phyloP scores from a whole-genome alignment of 2,888 invertebrate species.

The Bugulina stolonifera region DNA sequence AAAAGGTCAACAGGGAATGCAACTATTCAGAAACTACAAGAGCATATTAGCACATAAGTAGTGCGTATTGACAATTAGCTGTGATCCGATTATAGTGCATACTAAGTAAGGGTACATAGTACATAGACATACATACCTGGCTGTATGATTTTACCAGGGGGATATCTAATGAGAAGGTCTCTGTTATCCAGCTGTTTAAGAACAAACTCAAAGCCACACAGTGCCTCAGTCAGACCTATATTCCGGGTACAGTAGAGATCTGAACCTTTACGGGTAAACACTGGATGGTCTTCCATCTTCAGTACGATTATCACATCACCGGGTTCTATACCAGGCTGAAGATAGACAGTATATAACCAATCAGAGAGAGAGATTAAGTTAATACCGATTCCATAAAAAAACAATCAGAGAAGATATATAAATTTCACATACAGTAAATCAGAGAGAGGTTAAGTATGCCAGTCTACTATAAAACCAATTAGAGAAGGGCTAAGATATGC shows the following conservation, averaged over 20 bases:
- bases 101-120: not conserved
- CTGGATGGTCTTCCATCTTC: slow-evolving; percentile 71
- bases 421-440: too few relatives aligned
- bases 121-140: slow-evolving; percentile 60
- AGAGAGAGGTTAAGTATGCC: too few relatives aligned
- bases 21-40: too few relatives aligned
- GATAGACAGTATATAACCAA: slow-evolving; percentile 28
- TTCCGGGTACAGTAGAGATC: slow-evolving; percentile 65
- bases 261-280: slow-evolving; percentile 71
- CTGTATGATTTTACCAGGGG: slow-evolving; percentile 74
- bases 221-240: slow-evolving; percentile 76
- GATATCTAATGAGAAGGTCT: slow-evolving; percentile 69
- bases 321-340: slow-evolving; percentile 71
- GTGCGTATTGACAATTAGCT: too few relatives aligned
- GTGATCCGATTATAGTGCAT: too few relatives aligned
- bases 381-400: too few relatives aligned
- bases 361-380: not conserved
- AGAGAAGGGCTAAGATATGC: too few relatives aligned
- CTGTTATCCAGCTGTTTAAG: slow-evolving; percentile 85
- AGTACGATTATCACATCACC: slow-evolving; percentile 85
- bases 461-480: too few relatives aligned
- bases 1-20: too few relatives aligned
- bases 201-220: slow-evolving; percentile 79
- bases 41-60: too few relatives aligned
- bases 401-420: too few relatives aligned